These are phyloP conservation scores for Heteromurus nitidus DNA, from an alignment of 2,888 invertebrate species.

Conservation along the genomic window DNA sequence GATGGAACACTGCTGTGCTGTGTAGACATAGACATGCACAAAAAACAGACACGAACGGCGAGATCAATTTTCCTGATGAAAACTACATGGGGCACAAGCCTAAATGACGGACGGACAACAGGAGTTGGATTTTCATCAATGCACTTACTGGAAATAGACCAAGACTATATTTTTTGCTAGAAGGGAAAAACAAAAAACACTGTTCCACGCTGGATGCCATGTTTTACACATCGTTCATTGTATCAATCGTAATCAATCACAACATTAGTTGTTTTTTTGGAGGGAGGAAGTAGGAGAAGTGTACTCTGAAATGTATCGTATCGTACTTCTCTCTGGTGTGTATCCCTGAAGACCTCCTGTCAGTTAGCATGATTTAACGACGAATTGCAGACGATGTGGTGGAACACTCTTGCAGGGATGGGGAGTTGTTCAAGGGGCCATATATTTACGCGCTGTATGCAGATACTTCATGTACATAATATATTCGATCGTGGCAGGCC, in stretches of 20 bases:
- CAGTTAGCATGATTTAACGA: constrained; percentile 38
- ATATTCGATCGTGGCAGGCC: constrained; percentile 17
- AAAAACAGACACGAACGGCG: constrained; percentile 7
- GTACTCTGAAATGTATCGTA: background rate
- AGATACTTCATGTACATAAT: background rate
- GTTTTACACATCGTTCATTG: constrained; percentile 61
- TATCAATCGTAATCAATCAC: constrained; percentile 61
- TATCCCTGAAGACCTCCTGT: constrained; percentile 47
- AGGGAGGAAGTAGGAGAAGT: constrained; percentile 1
- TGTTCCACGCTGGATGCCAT: constrained; percentile 30
- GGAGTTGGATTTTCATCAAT: background rate
- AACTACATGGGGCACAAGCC: constrained; percentile 10
- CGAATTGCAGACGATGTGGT: constrained; percentile 32
- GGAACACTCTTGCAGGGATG: background rate
- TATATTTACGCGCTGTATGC: background rate
- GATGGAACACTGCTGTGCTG: no score
- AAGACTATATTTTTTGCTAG: no score
- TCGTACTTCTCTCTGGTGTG: background rate
- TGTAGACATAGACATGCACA: no score
- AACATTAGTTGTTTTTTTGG: constrained; percentile 21
- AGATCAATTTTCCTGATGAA: constrained; percentile 55
- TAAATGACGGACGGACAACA: constrained; percentile 28
- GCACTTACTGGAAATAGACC: no score
- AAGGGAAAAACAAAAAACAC: constrained; percentile 20
- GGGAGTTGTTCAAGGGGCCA: background rate